phyloP scores from a whole-genome alignment of 1,140 invertebrate genomes.

The Hydropsyche tenuis region DNA sequence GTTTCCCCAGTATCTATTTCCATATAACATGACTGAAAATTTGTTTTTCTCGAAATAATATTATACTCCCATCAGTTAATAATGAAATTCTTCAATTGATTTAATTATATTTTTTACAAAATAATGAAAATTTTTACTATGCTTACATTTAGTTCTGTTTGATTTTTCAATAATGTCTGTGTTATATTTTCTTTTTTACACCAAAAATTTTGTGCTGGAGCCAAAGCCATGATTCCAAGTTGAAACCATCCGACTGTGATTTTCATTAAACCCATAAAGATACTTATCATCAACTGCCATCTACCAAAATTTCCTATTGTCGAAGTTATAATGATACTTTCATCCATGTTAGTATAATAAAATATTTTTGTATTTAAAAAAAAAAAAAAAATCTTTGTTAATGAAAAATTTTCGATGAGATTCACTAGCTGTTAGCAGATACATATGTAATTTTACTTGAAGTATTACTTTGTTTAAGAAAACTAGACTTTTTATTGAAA shows the following conservation, averaged over 20 bases:
- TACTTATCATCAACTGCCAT: constrained; percentile 71
- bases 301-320: constrained; percentile 67
- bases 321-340: too few relatives aligned
- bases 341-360: too few relatives aligned
- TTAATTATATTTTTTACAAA: not conserved
- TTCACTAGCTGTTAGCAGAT: too few relatives aligned
- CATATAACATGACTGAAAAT: not conserved
- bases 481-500: too few relatives aligned
- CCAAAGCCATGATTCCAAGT: constrained; percentile 69
- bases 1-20: not conserved
- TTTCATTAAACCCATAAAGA: constrained; percentile 70
- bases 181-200: constrained; percentile 54
- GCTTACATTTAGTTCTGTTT: not conserved
- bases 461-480: too few relatives aligned
- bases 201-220: constrained; percentile 65
- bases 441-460: too few relatives aligned
- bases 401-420: too few relatives aligned
- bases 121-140: not conserved
- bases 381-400: too few relatives aligned
- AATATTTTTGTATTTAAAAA: too few relatives aligned
- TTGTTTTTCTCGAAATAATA: not conserved
- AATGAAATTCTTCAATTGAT: too few relatives aligned
- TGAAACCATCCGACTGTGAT: constrained; percentile 72
- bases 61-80: too few relatives aligned
- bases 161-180: not conserved